Conservation (phyloP, 1,140 invertebrate species). For the Himalopsyche phryganea region DNA sequence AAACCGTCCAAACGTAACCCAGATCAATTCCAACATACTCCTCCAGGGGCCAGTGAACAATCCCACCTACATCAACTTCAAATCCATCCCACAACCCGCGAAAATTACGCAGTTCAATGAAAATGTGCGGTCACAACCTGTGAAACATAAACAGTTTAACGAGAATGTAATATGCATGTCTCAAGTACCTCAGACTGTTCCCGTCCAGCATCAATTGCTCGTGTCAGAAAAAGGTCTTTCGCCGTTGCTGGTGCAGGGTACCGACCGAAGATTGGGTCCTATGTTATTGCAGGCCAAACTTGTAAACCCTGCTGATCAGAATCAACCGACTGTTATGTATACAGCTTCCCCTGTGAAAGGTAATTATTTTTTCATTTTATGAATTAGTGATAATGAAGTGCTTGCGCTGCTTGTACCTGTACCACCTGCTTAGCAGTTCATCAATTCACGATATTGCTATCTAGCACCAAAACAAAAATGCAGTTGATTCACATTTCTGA, state of each 20-base stretch:
- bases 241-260: constrained; percentile 45
- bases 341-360: constrained; percentile 50
- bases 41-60: constrained; percentile 14
- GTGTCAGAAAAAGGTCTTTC: constrained; percentile 41
- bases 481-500: too few relatives aligned
- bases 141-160: neutral
- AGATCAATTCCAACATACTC: constrained; percentile 12
- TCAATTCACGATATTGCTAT: neutral
- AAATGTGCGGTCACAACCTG: neutral
- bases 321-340: constrained; percentile 54
- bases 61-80: constrained; percentile 22
- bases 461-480: neutral
- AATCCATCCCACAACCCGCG: constrained; percentile 8
- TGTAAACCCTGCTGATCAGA: constrained; percentile 43
- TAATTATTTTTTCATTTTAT: constrained; percentile 29
- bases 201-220: constrained; percentile 17
- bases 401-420: neutral
- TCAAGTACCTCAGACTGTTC: neutral
- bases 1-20: neutral
- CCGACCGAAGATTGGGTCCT: constrained; percentile 46
- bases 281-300: constrained; percentile 49
- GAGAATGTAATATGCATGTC: neutral
- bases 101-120: constrained; percentile 11
- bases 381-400: too few relatives aligned
- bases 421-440: neutral